Conservation (phyloP, 2,797 vertebrate species). For the Poeciliopsis infans region DNA sequence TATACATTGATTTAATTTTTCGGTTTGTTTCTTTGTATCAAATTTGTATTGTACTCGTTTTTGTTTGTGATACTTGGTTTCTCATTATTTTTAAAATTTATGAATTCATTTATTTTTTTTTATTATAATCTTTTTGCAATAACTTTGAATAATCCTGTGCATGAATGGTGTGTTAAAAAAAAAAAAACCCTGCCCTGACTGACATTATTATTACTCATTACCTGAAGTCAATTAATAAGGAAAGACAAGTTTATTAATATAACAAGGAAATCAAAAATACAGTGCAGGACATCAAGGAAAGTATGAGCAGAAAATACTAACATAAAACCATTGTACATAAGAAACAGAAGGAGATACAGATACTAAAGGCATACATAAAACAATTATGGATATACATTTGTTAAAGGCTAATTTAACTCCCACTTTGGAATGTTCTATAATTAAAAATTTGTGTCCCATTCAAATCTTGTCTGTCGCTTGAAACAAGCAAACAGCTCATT, state of each 20-base stretch:
- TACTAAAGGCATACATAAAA: not conserved
- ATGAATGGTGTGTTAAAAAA: not conserved
- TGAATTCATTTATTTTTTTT: not conserved
- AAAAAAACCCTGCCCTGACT: not conserved
- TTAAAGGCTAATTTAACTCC: not conserved
- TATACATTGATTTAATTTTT: not conserved
- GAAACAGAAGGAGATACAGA: not conserved
- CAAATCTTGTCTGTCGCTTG: not conserved
- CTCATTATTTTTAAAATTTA: not conserved
- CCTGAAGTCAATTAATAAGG: not conserved
- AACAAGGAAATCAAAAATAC: not conserved
- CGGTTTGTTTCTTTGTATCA: not conserved
- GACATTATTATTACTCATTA: not conserved
- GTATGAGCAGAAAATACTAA: not conserved
- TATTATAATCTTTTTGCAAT: not conserved
- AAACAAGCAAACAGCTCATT: not conserved
- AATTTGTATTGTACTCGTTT: not conserved
- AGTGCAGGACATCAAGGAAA: not conserved
- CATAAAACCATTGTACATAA: not conserved
- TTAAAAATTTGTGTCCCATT: not conserved
- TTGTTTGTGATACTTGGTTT: not conserved
- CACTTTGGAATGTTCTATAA: not conserved
- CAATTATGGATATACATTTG: not conserved
- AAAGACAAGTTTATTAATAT: not conserved
- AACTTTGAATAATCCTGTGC: not conserved